Conservation (phyloP, 2,113 vertebrate genomes). For the Rhombomys opimus region DNA sequence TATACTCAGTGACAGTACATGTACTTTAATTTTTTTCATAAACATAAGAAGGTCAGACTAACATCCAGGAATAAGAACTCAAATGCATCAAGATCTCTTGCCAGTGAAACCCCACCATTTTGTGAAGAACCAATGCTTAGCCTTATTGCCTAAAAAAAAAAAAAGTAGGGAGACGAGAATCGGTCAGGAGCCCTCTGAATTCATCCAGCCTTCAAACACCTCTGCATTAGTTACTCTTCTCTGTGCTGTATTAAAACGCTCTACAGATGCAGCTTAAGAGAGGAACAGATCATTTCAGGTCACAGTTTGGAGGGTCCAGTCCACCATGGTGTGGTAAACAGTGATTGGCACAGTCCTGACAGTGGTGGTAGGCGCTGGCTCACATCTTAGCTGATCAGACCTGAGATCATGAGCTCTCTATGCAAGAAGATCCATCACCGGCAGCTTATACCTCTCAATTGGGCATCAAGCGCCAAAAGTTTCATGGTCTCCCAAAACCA, state of each 20-base stretch:
- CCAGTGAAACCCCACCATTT: not conserved
- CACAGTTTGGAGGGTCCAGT: not conserved
- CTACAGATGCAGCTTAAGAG: not conserved
- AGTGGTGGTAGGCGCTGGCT: not conserved
- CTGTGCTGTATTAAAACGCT: not conserved
- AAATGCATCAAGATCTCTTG: not conserved
- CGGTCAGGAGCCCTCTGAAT: not conserved
- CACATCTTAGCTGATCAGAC: not conserved
- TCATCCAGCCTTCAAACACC: not conserved
- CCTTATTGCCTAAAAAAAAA: not conserved
- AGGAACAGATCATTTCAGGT: not conserved
- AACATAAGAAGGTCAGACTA: not conserved
- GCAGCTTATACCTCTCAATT: not conserved
- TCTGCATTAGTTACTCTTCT: not conserved
- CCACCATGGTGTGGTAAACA: not conserved
- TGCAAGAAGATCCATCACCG: not conserved
- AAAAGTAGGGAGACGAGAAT: not conserved
- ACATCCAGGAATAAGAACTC: not conserved
- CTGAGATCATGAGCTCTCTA: not conserved
- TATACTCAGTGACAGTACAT: not conserved
- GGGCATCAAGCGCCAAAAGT: too few relatives aligned
- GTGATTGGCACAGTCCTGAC: too few relatives aligned
- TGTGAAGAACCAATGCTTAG: not conserved
- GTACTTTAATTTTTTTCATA: not conserved
- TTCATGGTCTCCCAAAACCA: not conserved